These are phyloP conservation scores for Heliocidaris erythrogramma DNA, from an alignment of 35 echinoderm and acorn worm genomes.

Conservation along the genomic window DNA sequence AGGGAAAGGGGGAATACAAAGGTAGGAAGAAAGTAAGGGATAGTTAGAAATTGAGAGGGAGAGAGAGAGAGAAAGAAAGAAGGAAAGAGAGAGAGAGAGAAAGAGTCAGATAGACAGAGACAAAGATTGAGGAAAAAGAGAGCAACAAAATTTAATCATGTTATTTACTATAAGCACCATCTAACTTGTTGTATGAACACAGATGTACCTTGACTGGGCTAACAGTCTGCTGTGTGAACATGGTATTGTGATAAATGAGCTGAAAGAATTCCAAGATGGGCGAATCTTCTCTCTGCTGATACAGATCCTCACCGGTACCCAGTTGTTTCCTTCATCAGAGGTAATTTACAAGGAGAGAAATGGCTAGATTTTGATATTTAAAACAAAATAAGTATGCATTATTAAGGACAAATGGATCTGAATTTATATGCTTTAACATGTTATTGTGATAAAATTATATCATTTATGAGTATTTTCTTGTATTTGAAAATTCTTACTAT, in stretches of 20 bases:
- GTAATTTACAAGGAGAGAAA: not conserved
- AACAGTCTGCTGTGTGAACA: slow-evolving; percentile 70
- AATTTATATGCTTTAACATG: too few species aligned
- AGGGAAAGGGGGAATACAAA: not conserved
- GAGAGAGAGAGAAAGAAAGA: not conserved
- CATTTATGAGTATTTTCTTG: too few species aligned
- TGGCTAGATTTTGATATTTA: too few species aligned
- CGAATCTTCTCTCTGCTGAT: slow-evolving; percentile 60
- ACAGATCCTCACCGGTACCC: slow-evolving; percentile 52
- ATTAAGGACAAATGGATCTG: too few species aligned
- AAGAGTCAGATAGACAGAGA: not conserved
- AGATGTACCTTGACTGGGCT: slow-evolving; percentile 88
- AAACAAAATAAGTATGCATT: too few species aligned
- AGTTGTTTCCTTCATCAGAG: slow-evolving; percentile 33
- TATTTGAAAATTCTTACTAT: too few species aligned
- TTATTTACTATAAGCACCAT: not conserved
- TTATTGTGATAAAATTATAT: too few species aligned
- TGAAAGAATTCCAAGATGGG: slow-evolving; percentile 66
- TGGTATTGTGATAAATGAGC: slow-evolving; percentile 62
- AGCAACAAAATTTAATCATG: not conserved
- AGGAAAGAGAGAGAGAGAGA: not conserved
- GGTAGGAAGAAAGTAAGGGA: too few species aligned
- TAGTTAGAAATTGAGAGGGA: not conserved
- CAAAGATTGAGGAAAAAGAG: not conserved
- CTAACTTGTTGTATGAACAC: not conserved